phyloP scores from a whole-genome alignment of 2,113 vertebrate genomes.

The Zosterops hypoxanthus region DNA sequence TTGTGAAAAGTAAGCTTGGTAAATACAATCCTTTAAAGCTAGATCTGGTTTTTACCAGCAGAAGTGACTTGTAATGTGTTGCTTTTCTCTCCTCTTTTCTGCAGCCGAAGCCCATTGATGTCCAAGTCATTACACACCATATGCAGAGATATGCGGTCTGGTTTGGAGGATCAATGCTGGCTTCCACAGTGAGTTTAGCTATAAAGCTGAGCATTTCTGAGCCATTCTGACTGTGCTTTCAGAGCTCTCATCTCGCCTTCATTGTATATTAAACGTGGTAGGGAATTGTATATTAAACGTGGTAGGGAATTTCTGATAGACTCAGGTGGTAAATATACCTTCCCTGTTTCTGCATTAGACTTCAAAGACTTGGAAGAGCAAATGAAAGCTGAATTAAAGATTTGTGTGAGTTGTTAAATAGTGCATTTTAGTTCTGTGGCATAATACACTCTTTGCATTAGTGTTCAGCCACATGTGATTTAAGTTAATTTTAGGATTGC shows the following conservation, averaged over 20 bases:
- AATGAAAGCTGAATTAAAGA: not conserved
- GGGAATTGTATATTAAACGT: not conserved
- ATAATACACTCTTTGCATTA: not conserved
- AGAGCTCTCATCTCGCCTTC: not conserved
- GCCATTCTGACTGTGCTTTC: not conserved
- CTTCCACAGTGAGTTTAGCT: constrained; percentile 89
- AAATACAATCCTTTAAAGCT: not conserved
- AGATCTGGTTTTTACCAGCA: not conserved
- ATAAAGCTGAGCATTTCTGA: not conserved
- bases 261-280: not conserved
- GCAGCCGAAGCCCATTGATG: constrained; percentile 97
- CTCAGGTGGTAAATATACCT: not conserved
- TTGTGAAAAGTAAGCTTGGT: not conserved
- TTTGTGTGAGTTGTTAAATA: not conserved
- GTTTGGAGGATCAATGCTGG: constrained; percentile 99
- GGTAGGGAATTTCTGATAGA: not conserved
- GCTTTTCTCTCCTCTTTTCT: not conserved
- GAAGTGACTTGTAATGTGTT: not conserved
- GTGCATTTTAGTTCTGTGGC: not conserved
- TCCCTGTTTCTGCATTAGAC: not conserved
- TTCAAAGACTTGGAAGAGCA: not conserved
- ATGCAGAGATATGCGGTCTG: constrained; percentile 98
- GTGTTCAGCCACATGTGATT: rapidly evolving
- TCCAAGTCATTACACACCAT: constrained; percentile 96
- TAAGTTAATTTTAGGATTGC: not conserved